Base-by-base conservation (phyloP, 2,888 invertebrate genomes). In the Lasioglossum zephyrum region DNA sequence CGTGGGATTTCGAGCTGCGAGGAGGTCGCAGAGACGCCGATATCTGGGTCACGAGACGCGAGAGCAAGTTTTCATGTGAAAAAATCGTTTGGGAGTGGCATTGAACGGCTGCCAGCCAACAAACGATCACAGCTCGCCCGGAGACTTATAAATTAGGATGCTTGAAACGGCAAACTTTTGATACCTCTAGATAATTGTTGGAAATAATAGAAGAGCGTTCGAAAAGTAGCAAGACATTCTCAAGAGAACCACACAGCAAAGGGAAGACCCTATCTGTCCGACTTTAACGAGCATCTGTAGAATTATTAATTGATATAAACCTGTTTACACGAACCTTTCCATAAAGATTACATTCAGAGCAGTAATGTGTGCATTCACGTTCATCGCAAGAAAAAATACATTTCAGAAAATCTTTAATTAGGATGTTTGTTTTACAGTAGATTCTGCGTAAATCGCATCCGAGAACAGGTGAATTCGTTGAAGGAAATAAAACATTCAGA, bases 1-100 rank as follows among this genome's bases (percentile, higher is more conserved):
- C 41, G 41, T 39, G 39, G 41, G 41, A 70, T 70, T 41, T 13
- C 41, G 41, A 41, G 70, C n/a, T n/a, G 41, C 39, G 16, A 9
- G 36, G 18, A 69, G 69, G 69, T 69, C 39, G 69, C 63, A 63
- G 63, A 31, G 36, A 22, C 36, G 31, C 31, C 8, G 66, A 22
- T 69, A 70, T 41, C 70, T 70, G 41, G 70, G 70, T 70, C 70
- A n/a, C 39, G 41, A 13, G 22, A 70, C 22, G 39, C 69, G 69
- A 22, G 39, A 39, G 39, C 22, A 22, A 39, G 39, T 69, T 39
- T 69, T 39, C 63, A 18, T 31, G 39, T 69, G 39, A 69, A 39
- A 69, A 69, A 69, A 69, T 39, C 39, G 69, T 22, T 6, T 22
- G 69, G 39, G 39, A 69, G 39, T 69, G 39, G 39, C 69, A 39